These are phyloP conservation scores for Drosophila athabasca DNA, from an alignment of 1,140 invertebrate species.

Conservation along the genomic window DNA sequence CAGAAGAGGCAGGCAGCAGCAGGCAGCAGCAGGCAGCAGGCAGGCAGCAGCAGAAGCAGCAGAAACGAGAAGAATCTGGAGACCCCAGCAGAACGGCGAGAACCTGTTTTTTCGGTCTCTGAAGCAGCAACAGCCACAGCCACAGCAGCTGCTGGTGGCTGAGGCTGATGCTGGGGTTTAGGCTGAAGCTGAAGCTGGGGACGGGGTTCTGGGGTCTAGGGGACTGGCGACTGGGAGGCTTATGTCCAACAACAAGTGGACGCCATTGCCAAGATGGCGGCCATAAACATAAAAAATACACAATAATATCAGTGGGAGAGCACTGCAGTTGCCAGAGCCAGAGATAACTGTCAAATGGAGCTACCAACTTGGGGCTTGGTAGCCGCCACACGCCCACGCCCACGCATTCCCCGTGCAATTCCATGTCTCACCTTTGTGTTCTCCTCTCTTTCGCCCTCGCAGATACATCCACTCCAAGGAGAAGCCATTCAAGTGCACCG, in stretches of 20 bases:
- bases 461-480: constrained; percentile 99
- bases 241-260: constrained; percentile 69
- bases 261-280: constrained; percentile 80
- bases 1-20: constrained; percentile 3
- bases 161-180: constrained; percentile 43
- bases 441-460: constrained; percentile 82
- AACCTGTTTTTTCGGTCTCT: constrained; percentile 42
- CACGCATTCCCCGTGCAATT: constrained; percentile 18
- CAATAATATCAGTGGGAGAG: constrained; percentile 25
- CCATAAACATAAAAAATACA: constrained; percentile 74
- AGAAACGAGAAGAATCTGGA: constrained; percentile 53
- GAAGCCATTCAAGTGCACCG: constrained; percentile 97
- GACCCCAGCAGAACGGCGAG: constrained; percentile 31
- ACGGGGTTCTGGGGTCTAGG: constrained; percentile 15
- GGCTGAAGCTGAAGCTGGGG: constrained; percentile 35
- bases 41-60: constrained; percentile 7
- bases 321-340: constrained; percentile 11
- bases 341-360: constrained; percentile 71
- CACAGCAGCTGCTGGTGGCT: constrained; percentile 41
- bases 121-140: constrained; percentile 49
- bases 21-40: constrained; percentile 11
- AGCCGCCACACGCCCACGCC: constrained; percentile 30
- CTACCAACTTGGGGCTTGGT: constrained; percentile 11
- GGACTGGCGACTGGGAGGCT: constrained; percentile 1
- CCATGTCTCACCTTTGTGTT: constrained; percentile 58